These are phyloP conservation scores for Lepilemur septentrionalis DNA, from an alignment of 2,797 vertebrate species.

Conservation along the genomic window DNA sequence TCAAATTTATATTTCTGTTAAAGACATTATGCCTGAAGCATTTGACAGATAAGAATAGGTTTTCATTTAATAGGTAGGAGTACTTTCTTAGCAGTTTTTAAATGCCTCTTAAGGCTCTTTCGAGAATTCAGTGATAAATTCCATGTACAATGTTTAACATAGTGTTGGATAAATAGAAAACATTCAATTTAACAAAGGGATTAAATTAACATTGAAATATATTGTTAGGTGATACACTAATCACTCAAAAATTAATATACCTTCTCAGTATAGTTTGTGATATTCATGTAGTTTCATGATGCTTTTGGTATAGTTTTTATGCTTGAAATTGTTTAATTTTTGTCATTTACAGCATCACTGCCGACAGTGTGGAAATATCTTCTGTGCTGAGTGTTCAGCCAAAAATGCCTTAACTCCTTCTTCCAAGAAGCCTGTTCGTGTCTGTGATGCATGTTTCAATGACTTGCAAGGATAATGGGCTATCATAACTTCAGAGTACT, in stretches of 20 bases:
- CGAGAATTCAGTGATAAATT: not conserved
- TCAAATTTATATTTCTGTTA: not conserved
- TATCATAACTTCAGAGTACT: constrained; percentile 69
- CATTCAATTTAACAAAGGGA: not conserved
- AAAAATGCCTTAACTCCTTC: constrained; percentile 96
- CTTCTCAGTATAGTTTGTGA: not conserved
- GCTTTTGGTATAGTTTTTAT: constrained; percentile 5
- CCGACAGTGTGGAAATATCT: constrained; percentile 99
- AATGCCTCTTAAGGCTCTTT: constrained; percentile 7
- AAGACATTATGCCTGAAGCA: not conserved
- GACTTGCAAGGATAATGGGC: constrained; percentile 94
- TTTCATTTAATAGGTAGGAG: not conserved
- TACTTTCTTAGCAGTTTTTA: not conserved
- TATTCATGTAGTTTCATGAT: not conserved
- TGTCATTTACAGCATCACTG: constrained; percentile 94
- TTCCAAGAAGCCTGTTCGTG: constrained; percentile 97
- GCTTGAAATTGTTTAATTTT: constrained; percentile 62
- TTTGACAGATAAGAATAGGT: not conserved
- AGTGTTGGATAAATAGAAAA: not conserved
- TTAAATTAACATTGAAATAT: constrained; percentile 4
- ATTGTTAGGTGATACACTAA: not conserved
- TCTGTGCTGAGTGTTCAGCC: constrained; percentile 96
- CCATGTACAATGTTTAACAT: not conserved
- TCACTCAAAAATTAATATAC: not conserved
- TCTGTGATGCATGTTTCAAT: constrained; percentile 95